Evolutionary conservation across 2,113 vertebrate species (phyloP).

Genomic region (Empidonax traillii): DNA sequence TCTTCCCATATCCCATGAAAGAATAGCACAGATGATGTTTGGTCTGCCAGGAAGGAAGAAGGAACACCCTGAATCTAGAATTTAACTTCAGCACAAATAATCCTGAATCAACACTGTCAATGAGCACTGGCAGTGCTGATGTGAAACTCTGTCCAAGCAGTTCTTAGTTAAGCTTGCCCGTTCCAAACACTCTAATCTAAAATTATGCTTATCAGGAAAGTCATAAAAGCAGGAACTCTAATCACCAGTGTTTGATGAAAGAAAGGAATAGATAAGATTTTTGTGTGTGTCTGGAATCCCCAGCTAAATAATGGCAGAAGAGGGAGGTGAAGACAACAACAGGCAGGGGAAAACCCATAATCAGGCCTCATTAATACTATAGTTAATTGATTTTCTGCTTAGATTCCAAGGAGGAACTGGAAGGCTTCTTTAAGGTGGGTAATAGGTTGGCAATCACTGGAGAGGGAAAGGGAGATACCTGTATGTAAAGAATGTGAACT

Average conservation of each 20-base stretch:
- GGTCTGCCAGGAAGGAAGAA: neutral
- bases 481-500: neutral
- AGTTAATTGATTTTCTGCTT: conserved; percentile 2
- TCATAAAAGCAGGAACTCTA: neutral
- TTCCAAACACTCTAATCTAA: neutral
- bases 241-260: neutral
- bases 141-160: neutral
- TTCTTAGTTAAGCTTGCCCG: neutral
- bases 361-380: neutral
- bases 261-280: neutral
- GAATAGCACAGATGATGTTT: neutral
- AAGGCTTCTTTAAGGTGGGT: neutral
- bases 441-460: neutral
- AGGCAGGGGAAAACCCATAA: neutral
- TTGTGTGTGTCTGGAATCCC: neutral
- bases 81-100: neutral
- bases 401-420: neutral
- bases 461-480: neutral
- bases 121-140: neutral
- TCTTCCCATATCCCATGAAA: rapidly evolving
- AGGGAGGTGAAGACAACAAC: neutral
- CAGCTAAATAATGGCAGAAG: conserved; percentile 3
- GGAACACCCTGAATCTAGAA: neutral
- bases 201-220: neutral
- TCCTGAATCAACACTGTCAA: neutral